Evolutionary conservation across 2,888 invertebrate species (phyloP), one percentile per base, ranked within the genome.

Genomic region (Drosophila algonquin): DNA sequence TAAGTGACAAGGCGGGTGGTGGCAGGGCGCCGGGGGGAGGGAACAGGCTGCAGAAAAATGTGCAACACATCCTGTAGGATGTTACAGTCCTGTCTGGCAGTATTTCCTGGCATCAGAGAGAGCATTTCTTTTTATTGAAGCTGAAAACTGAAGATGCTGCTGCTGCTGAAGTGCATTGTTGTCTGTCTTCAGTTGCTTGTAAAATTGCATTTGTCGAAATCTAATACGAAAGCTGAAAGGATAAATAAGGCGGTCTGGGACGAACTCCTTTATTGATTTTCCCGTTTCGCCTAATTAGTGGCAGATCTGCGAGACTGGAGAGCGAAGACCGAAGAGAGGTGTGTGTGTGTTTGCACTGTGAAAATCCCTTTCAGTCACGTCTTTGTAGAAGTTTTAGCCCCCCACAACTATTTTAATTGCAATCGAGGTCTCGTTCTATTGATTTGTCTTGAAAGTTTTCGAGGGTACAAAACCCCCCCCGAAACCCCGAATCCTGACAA

Each of bases 391-490:
- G 63, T 69, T 81, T 73, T 35, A 12, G 24, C 14, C 55, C 14
- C 55, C 3, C 58, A 48, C 21, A 74, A 79, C 69, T 74, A 60
- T 85, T 81, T 78, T 87, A 87, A 87, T 81, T 84, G 79, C 87
- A 64, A 67, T 56, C 52, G 61, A 47, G 57, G 51, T 51, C 6
- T 57, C n/a, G 14, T 48, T 61, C 40, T 74, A 75, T 83, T 83
- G 83, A 83, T 75, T 77, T 80, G 76, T 63, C 76, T 77, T 73
- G 47, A 61, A 79, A 81, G 63, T 81, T 87, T 53, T 56, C 32
- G 63, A 53, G 30, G 40, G n/a, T n/a, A 24, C n/a, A 4, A 21
- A 21, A 21, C 21, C 51, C 65, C 54, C 30, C 65, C 54, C 30
- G 48, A 58, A 72, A 21, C 21, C 3, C 44, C 46, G 10, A 75